These are phyloP conservation scores for Cranoglanis bouderius DNA, from an alignment of 2,113 vertebrate genomes.

Conservation along the genomic window DNA sequence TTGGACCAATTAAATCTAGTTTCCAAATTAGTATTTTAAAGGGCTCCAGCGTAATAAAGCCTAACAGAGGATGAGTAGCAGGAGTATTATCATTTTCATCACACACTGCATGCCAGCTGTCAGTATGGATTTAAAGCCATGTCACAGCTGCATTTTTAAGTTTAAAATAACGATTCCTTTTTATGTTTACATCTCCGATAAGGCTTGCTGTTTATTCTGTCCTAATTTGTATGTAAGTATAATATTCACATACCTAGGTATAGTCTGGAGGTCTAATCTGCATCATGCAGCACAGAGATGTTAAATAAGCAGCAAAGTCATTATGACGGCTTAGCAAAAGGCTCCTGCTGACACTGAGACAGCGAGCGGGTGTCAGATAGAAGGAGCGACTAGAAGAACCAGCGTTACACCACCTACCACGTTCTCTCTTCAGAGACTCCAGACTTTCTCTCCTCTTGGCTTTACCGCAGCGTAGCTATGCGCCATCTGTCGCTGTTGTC, in stretches of 20 bases:
- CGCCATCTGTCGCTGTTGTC: slow-evolving; percentile 63
- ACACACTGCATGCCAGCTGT: not conserved
- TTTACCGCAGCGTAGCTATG: slow-evolving; percentile 54
- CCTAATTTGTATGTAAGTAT: not conserved
- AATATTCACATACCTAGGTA: slow-evolving; percentile 7
- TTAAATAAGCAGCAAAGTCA: slow-evolving; percentile 4
- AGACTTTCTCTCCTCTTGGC: slow-evolving; percentile 54
- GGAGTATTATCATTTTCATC: not conserved
- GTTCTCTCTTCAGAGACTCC: slow-evolving; percentile 55
- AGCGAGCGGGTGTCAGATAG: slow-evolving; percentile 47
- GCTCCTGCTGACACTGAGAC: slow-evolving; percentile 37
- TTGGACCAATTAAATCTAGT: slow-evolving; percentile 19
- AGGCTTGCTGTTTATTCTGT: slow-evolving; percentile 2
- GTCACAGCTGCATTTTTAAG: not conserved
- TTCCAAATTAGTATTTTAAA: slow-evolving; percentile 3
- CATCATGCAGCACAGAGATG: slow-evolving; percentile 18
- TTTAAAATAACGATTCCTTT: not conserved
- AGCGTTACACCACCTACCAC: slow-evolving; percentile 49
- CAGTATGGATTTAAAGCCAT: not conserved
- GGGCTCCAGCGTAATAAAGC: not conserved
- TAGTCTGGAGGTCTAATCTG: not conserved
- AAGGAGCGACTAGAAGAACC: slow-evolving; percentile 39
- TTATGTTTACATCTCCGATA: not conserved
- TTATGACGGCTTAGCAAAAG: slow-evolving; percentile 26
- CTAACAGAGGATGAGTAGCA: not conserved